Base-by-base conservation (phyloP, 2,888 invertebrate species). In the Notodonta dromedarius region DNA sequence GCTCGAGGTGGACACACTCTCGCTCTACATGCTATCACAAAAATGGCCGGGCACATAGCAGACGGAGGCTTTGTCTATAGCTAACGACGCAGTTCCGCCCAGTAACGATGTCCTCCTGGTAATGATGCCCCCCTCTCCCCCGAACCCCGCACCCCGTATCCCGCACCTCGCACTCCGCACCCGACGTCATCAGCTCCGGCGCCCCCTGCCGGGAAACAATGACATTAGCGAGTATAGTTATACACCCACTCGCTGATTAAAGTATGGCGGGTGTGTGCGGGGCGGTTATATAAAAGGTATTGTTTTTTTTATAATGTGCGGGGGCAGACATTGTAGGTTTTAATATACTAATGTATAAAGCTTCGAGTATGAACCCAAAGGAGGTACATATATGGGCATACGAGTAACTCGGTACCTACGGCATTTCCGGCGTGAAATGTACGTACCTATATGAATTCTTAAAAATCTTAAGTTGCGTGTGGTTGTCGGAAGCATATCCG, bases 11-110 rank as follows among this genome's bases (percentile, higher is more conserved):
- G 24, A 24, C 2, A 24, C 24, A 24, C 85, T 82, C 82, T 73
- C 57, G 62, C 51, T 42, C 78, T 78, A 77, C 42, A 24, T 46
- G 66, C 52, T 52, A 61, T 65, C 66, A 73, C 72, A 77, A 81
- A 86, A 87, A 86, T 88, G 90, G 87, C 88, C 82, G 86, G 82
- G 87, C 78, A 88, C 79, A 90, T 89, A 83, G 82, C 82, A 68
- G 68, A 68, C 67, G 44, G 39, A 56, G 78, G 82, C 91, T 88
- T 91, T 92, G 91, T 92, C 86, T 91, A 76, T 83, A 81, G 81
- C 80, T 90, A 89, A 90, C 89, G 90, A 87, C 78, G 80, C 73
- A 78, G 86, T 87, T 92, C 91, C 91, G 88, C 85, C 80, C 84
- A 71, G 83, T 91, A 90, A 92, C 80, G 91, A 92, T 77, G 84